Evolutionary conservation across 2,888 invertebrate genomes (phyloP), one percentile per base, ranked within the genome.

Genomic region (Orgyia antiqua): DNA sequence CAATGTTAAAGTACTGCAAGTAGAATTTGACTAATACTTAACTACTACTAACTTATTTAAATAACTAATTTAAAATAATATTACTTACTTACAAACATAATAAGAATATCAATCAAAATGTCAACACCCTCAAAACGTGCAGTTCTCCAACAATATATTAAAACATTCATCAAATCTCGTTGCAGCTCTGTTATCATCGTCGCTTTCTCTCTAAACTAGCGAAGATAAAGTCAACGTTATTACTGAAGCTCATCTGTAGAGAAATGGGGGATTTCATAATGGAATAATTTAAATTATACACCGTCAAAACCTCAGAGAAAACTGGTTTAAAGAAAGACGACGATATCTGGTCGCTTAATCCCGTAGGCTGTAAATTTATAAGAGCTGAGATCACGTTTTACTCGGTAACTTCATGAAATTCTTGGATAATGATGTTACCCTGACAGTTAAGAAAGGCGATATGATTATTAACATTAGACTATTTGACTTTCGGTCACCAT

Each of bases 201-300:
- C 23, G 7, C 4, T 19, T 27, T 28, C 24, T 24, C 13, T 7
- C 13, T 29, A 33, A 42, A 44, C 39, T 28, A 50, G 33, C 38
- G 36, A 39, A 44, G 33, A 52, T 47, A 50, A 45, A 50, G 33
- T 13, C 31, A 39, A 44, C 37, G 9, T 36, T 47, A 47, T 51
- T 44, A 53, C 38, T 33, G 33, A 33, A 42, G 38, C 44, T 44
- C 44, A 45, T 40, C 40, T 45, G 24, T 40, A 41, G 33, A 45
- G 40, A 45, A 57, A 54, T 49, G 55, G 9, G 57, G 42, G 53
- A 58, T 58, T 58, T 53, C 58, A 57, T 69, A 68, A 71, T 71
- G 65, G 63, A 72, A 71, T 73, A 72, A 74, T 71, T 74, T 72
- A 64, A 73, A 69, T 69, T 68, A 68, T 68, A 70, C 70, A 61